phyloP scores from a whole-genome alignment of 2,888 invertebrate species.

The Yponomeuta malinellus region DNA sequence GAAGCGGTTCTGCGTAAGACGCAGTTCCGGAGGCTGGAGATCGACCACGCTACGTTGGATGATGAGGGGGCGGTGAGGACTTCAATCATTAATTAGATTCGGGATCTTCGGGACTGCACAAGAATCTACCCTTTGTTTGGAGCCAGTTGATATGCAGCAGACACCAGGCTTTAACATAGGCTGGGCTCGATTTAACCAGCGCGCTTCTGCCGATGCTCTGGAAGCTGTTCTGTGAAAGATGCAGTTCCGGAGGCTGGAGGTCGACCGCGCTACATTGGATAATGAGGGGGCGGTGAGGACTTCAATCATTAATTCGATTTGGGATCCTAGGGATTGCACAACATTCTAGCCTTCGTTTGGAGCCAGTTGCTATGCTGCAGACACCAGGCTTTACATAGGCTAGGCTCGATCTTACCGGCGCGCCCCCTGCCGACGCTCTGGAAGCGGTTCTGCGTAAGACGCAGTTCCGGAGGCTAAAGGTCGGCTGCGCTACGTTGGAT shows the following conservation, averaged over 20 bases:
- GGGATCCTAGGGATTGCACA: no score
- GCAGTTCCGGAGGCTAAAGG: slow-evolving; percentile 81
- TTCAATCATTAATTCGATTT: background rate
- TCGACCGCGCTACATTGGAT: slow-evolving; percentile 80
- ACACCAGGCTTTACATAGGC: no score
- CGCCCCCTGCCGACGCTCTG: slow-evolving; percentile 84
- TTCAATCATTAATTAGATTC: background rate
- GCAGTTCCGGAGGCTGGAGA: slow-evolving; percentile 81
- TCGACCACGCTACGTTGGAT: slow-evolving; percentile 81
- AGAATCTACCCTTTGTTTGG: no score
- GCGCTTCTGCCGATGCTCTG: slow-evolving; percentile 83
- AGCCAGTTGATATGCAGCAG: no score
- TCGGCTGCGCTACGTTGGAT: slow-evolving; percentile 80
- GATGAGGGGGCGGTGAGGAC: slow-evolving; percentile 79
- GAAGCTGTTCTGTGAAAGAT: slow-evolving; percentile 89
- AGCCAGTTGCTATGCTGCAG: no score
- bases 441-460: slow-evolving; percentile 89
- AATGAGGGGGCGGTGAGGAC: slow-evolving; percentile 79
- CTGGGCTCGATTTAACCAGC: slow-evolving; percentile 57
- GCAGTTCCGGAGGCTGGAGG: slow-evolving; percentile 81
- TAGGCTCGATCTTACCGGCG: slow-evolving; percentile 60
- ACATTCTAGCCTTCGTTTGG: no score
- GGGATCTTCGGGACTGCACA: no score
- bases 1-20: slow-evolving; percentile 89
- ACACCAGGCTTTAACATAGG: no score